Evolutionary conservation across 2,888 invertebrate genomes (phyloP).

Genomic region (Apamea sordens): DNA sequence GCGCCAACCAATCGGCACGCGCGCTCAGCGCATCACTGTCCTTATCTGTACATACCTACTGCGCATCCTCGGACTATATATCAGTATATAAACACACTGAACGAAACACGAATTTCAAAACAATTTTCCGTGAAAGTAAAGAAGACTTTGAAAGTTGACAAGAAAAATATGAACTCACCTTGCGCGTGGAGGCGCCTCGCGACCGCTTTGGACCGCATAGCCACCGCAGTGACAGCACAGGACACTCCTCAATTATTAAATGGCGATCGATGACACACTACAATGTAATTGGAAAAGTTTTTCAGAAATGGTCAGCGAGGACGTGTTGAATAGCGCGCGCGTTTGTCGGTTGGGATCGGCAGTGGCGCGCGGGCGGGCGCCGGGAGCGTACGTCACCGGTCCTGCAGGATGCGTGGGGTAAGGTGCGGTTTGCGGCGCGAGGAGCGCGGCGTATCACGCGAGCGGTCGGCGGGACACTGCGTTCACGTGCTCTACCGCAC

Average conservation of each 20-base stretch:
- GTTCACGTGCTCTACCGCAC: constrained; percentile 85
- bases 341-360: constrained; percentile 72
- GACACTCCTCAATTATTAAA: constrained; percentile 81
- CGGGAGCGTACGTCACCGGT: constrained; percentile 78
- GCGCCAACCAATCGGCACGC: constrained; percentile 84
- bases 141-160: constrained; percentile 46
- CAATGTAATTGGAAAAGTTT: constrained; percentile 76
- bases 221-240: constrained; percentile 78
- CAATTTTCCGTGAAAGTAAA: constrained; percentile 13
- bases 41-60: constrained; percentile 83
- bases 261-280: constrained; percentile 81
- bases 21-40: constrained; percentile 86
- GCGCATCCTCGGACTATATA: constrained; percentile 76
- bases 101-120: constrained; percentile 16
- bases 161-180: constrained; percentile 87
- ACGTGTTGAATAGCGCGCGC: constrained; percentile 72
- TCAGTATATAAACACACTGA: constrained; percentile 30
- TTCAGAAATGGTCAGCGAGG: constrained; percentile 74
- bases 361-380: constrained; percentile 84
- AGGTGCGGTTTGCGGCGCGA: constrained; percentile 74
- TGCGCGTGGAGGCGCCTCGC: constrained; percentile 93
- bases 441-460: constrained; percentile 88
- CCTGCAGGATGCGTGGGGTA: constrained; percentile 75
- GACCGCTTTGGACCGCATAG: constrained; percentile 93
- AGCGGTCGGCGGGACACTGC: constrained; percentile 90